phyloP scores from a whole-genome alignment of 2,888 invertebrate species.

The Cryptus viduatorius region DNA sequence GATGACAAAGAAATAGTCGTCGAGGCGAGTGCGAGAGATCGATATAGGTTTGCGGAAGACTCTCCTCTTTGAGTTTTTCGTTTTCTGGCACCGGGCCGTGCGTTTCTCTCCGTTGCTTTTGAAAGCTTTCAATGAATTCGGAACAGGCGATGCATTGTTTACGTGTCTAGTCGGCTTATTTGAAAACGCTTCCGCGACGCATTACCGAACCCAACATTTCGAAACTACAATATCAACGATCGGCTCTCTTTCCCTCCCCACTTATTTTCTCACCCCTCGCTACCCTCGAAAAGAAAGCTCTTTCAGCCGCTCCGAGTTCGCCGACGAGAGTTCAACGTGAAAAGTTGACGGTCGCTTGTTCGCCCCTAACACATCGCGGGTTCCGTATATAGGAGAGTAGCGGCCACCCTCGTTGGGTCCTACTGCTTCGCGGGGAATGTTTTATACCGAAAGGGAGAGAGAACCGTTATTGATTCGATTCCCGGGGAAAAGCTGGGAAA shows the following conservation, averaged over 20 bases:
- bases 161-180: conserved; percentile 73
- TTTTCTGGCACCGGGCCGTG: conserved; percentile 37
- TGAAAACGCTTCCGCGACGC: conserved; percentile 30
- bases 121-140: conserved; percentile 10
- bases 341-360: background rate
- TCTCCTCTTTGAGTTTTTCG: conserved; percentile 5
- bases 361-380: conserved; percentile 19
- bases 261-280: conserved; percentile 13
- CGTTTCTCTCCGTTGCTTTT: background rate
- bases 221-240: background rate
- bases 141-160: conserved; percentile 74
- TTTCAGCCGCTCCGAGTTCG: conserved; percentile 43
- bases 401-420: conserved; percentile 29
- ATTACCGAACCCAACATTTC: conserved; percentile 6
- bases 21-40: conserved; percentile 22
- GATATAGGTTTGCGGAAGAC: conserved; percentile 9
- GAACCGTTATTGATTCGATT: conserved; percentile 83
- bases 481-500: conserved; percentile 81
- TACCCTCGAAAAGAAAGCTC: conserved; percentile 28
- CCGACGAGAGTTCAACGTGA: conserved; percentile 51
- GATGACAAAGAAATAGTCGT: conserved; percentile 43
- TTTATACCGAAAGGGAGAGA: conserved; percentile 78
- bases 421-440: conserved; percentile 72
- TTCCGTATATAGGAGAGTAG: background rate
- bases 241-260: conserved; percentile 4